Base-by-base conservation (phyloP, 2,797 vertebrate genomes). In the Xiphophorus birchmanni region DNA sequence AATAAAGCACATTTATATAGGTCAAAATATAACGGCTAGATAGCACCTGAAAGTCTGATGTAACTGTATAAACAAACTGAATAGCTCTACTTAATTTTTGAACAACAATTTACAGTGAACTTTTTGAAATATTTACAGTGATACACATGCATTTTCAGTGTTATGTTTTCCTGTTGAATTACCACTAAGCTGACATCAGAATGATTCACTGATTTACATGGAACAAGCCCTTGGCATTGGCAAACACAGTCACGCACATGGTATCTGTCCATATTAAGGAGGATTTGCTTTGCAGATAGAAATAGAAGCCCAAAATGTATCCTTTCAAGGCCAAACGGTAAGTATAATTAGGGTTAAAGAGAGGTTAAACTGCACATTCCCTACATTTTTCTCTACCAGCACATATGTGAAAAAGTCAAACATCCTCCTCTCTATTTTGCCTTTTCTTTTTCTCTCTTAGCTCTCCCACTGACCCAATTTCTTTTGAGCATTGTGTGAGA, bases 401-500 rank as follows among this genome's bases (percentile, higher is more conserved):
- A 86, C 91, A 89, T 76, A 84, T 78, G 76, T 74, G 72, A 89
- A 88, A 90, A 86, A 82, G 80, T 86, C 88, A 88, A 92, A 89
- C 81, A 84, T 52, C 44, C 47, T 40, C 75, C 8, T 74, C n/a
- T 48, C 76, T 54, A 45, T 81, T 65, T 56, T 80, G 80, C 50
- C 47, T 73, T 69, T 60, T 26, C 48, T 17, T 73, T 73, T 23
- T 80, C 74, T 75, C 82, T 52, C 85, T 67, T 21, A 5, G 74
- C 82, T 89, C 91, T 91, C 83, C 89, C 76, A 89, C 91, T 95
- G 94, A 95, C 94, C 93, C 92, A 95, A 77, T 91, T 95, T 93
- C 87, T 83, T 74, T 67, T 71, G 80, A 90, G 88, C 87, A 74
- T 82, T 76, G 80, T 92, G 89, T 86, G 86, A 90, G 84, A 84